Conservation (phyloP, 2,113 vertebrate species). For the Pachyramphus minor region DNA sequence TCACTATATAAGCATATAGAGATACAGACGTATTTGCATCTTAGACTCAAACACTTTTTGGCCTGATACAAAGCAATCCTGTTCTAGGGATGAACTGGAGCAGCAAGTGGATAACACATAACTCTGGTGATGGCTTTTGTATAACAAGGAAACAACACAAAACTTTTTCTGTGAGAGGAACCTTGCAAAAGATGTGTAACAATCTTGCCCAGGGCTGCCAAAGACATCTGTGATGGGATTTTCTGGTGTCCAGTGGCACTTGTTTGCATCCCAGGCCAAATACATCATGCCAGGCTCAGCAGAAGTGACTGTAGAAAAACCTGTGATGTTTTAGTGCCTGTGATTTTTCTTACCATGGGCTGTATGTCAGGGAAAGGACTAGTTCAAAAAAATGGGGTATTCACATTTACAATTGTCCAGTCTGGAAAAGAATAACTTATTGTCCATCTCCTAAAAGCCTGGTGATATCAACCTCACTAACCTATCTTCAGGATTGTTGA, state of each 20-base stretch:
- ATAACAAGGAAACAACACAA: neutral
- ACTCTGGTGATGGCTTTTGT: accelerated
- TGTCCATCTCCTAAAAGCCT: neutral
- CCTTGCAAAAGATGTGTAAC: neutral
- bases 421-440: neutral
- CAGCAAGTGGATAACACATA: neutral
- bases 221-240: neutral
- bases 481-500: neutral
- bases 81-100: neutral
- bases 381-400: neutral
- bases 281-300: neutral
- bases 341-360: neutral
- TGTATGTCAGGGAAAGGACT: neutral
- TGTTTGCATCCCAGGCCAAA: neutral
- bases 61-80: neutral
- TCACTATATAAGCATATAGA: neutral
- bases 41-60: neutral
- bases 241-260: neutral
- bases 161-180: neutral
- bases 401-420: neutral
- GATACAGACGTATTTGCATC: neutral
- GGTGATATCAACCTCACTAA: neutral
- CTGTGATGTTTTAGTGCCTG: neutral
- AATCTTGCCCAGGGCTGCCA: neutral
- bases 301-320: neutral